Conservation (phyloP, 2,888 invertebrate species). For the Stenchaetothrips biformis region DNA sequence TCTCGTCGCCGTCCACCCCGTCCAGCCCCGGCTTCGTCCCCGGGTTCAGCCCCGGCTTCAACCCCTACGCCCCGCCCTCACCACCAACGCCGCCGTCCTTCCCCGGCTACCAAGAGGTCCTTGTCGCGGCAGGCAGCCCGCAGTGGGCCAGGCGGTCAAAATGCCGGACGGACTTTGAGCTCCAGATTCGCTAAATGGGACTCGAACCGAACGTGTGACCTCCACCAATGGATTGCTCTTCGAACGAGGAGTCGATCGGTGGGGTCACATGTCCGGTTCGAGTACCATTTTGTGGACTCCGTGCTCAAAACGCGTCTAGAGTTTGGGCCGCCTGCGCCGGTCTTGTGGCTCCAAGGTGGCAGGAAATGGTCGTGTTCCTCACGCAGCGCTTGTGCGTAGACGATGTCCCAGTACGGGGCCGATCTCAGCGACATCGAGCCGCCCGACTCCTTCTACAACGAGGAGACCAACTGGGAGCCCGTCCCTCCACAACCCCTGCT, state of each 20-base stretch:
- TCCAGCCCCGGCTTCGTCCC: background rate
- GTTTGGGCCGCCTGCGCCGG: too few species aligned
- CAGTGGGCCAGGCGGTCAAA: too few species aligned
- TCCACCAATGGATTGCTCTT: too few species aligned
- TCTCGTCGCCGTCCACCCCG: background rate
- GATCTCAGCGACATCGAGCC: constrained; percentile 7
- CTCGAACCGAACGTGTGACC: too few species aligned
- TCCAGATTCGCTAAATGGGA: too few species aligned
- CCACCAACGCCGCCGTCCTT: background rate
- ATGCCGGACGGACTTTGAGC: too few species aligned
- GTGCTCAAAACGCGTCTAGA: too few species aligned
- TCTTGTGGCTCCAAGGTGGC: too few species aligned
- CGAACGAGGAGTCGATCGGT: too few species aligned
- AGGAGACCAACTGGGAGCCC: background rate
- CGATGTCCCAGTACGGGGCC: background rate
- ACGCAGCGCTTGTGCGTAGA: background rate
- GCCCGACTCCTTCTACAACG: background rate
- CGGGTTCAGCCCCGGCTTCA: background rate
- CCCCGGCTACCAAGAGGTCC: background rate
- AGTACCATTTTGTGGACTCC: too few species aligned
- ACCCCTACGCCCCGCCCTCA: background rate
- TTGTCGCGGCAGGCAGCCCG: background rate
- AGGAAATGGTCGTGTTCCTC: too few species aligned
- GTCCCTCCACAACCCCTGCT: background rate
- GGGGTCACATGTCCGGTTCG: too few species aligned